Base-by-base conservation (phyloP, 2,888 invertebrate species). In the Xylota segnis region DNA sequence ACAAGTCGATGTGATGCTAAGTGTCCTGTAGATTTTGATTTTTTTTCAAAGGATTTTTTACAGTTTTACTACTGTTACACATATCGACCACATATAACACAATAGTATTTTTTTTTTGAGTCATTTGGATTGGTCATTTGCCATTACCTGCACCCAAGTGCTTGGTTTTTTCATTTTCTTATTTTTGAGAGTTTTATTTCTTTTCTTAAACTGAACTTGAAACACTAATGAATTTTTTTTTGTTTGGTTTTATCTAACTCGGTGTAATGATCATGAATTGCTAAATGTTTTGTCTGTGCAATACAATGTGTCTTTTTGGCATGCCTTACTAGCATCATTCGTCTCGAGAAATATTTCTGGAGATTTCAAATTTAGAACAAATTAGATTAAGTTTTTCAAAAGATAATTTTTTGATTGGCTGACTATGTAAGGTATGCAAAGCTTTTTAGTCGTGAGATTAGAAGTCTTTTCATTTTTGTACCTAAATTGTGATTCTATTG, bases 61-160 rank as follows among this genome's bases (percentile, higher is more conserved):
- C 76, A 81, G 54, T 84, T 68, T 78, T 14, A 68, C 61, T 34
- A 74, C 56, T 74, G 16, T 68, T 61, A 63, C 68, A 86, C 76
- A 75, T 65, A 71, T 84, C 86, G 43, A 86, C 71, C 71, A 76
- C 81, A 86, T 71, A 9, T 66, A 72, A 72, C 76, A 52, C 68
- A 0, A 52, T 61, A 74, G 78, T 50, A 27, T 50, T 76, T 74
- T 61, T 47, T 52, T 47, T 56, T 47, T 47, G 29, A 58, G 12
- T 74, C 54, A 54, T 50, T 58, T 52, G 58, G 14, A 78, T 83
- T 75, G 74, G 58, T 59, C 79, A 70, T 79, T 84, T 70, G 10
- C 66, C 79, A 76, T 81, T 75, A 81, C 68, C 71, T 86, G 86
- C 86, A 86, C 86, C 86, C 81, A 79, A 61, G 86, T 86, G 86